A percentile compares a stretch with the other conserved stretches of the same genome.
phyloP scores from a whole-genome alignment of 2,797 vertebrate genomes.

The Hapalemur alaotrensis region DNA sequence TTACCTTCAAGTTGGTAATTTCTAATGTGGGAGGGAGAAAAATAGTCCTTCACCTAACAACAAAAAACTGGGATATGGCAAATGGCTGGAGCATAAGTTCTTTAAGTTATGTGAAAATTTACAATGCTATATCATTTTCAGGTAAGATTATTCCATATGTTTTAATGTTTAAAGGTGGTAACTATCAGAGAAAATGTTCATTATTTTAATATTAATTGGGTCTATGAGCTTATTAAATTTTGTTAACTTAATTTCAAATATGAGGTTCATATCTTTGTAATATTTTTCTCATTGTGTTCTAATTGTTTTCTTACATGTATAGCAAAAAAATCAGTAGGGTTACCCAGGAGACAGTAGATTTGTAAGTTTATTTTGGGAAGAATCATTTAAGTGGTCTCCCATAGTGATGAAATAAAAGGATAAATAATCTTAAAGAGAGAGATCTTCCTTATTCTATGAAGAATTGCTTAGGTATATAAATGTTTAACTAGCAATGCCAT shows the following conservation, averaged over 20 bases:
- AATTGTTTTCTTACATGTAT: neutral
- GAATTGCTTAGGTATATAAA: neutral
- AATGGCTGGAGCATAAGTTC: neutral
- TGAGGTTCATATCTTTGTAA: neutral
- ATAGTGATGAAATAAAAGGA: neutral
- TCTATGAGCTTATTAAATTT: neutral
- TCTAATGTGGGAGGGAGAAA: neutral
- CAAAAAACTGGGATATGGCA: neutral
- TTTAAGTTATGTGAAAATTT: neutral
- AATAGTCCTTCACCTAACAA: constrained; percentile 12
- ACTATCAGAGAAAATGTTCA: neutral
- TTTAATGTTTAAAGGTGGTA: neutral
- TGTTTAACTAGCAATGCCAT: neutral
- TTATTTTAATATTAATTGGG: neutral
- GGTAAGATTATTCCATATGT: neutral
- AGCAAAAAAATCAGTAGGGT: neutral
- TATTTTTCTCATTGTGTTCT: neutral
- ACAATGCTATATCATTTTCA: neutral
- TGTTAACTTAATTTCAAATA: neutral
- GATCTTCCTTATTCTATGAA: neutral
- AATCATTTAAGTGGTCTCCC: neutral
- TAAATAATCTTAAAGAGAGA: neutral
- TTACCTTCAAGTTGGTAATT: constrained; percentile 54
- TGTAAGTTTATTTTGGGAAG: neutral
- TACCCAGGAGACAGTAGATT: neutral